Base-by-base conservation (phyloP, 1,140 invertebrate genomes). In the Trissolcus basalis region DNA sequence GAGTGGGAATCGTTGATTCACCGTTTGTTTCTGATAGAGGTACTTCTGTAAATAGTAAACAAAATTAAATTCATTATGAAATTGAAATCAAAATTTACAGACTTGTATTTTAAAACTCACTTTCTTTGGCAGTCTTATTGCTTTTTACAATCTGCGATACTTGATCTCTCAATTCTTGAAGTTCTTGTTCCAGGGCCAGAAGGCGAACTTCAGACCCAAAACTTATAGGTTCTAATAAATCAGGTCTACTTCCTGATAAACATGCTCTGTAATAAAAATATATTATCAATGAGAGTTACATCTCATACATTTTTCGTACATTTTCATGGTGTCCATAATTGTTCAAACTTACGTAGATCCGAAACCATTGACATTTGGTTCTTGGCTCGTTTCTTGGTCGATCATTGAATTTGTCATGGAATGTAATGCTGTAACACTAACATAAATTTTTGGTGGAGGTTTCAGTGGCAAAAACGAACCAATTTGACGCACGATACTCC, bases 331-430 rank as follows among this genome's bases (percentile, higher is more conserved):
- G n/a, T n/a, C n/a, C n/a, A n/a, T n/a, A n/a, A n/a, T n/a, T n/a
- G n/a, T n/a, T n/a, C n/a, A n/a, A n/a, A 87, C 86, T 83, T 84
- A 73, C 75, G 70, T 54, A 44, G 80, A 65, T 44, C 71, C 80
- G 41, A 80, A 80, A 58, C 81, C 83, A 80, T 86, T 86, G 8
- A 70, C 65, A 64, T 81, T 70, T 49, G 72, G 61, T 58, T 86
- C 82, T 27, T 59, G 72, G 59, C 68, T 84, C 0, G 70, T 82
- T 72, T 87, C 86, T 36, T 87, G 83, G 43, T 86, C 86, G 16
- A 88, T 87, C 87, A 89, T 88, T n/a, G 87, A 89, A 80, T 78
- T 87, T 33, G 85, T 86, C 87, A 89, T 89, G 4, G 87, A 89
- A 69, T 89, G 87, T 45, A 89, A 81, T 27, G 87, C 84, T 12